Base-by-base conservation (phyloP, 2,113 vertebrate genomes). In the Engraulis encrasicolus region DNA sequence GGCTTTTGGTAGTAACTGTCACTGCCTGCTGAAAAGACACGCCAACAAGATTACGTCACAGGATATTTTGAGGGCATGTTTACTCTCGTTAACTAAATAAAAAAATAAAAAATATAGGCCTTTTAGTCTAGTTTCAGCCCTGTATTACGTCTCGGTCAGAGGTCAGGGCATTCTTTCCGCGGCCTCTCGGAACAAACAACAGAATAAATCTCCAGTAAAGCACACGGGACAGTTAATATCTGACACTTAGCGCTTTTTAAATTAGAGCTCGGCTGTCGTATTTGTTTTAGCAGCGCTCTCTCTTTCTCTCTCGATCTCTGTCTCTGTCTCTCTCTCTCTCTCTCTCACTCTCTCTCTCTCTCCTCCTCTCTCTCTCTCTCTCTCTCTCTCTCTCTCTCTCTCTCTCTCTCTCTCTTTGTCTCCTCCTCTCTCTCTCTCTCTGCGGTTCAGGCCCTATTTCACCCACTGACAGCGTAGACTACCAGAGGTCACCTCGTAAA, bases 171-270 rank as follows among this genome's bases (percentile, higher is more conserved):
- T 74, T 34, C 31, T 34, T 27, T 74, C 66, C 31, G 66, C 15
- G 12, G 66, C 27, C 66, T 74, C 66, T 34, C 31, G 19, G 27
- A 23, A 34, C 66, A 74, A 74, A 36, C 66, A 34, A 74, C 27
- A 31, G 34, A 74, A 74, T 74, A 74, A 74, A 74, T 74, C 66
- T 74, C 66, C 15, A 74, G 66, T 74, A 74, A 74, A 34, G 27
- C 15, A 27, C 31, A 36, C 27, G 0, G 27, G 3, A 15, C 9
- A 27, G 27, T 71, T 71, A 74, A 36, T 74, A 74, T 74, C 66
- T 74, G 66, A 74, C 66, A 74, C 66, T 74, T 74, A 34, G 66
- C 66, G 15, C 66, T 34, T 74, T 74, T 34, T 3, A 34, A 74
- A 74, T 74, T 74, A 74, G 66, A 74, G 66, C 66, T 74, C 27